Evolutionary conservation across 2,797 vertebrate species (phyloP).

Genomic region (Pteronotus mesoamericanus): DNA sequence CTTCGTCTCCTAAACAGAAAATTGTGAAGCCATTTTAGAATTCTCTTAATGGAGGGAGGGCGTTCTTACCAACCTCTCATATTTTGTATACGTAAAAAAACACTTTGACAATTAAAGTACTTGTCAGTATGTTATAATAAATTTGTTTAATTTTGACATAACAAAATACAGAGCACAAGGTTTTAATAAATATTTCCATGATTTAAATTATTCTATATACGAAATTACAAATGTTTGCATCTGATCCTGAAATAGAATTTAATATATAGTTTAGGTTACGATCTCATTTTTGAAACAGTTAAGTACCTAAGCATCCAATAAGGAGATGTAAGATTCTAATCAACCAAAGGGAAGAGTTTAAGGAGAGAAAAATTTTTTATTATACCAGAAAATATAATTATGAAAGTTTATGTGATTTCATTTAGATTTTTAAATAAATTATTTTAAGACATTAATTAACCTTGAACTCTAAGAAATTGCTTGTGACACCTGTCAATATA

Average conservation of each 20-base stretch:
- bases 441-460: conserved; percentile 60
- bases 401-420: not conserved
- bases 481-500: conserved; percentile 28
- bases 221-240: not conserved
- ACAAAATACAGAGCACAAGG: not conserved
- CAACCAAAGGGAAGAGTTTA: not conserved
- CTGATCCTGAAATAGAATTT: not conserved
- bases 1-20: not conserved
- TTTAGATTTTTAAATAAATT: conserved; percentile 38
- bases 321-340: not conserved
- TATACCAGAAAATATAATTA: not conserved
- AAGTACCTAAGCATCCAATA: not conserved
- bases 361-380: not conserved
- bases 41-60: not conserved
- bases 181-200: not conserved
- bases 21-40: not conserved
- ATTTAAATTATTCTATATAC: conserved; percentile 9
- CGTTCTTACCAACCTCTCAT: not conserved
- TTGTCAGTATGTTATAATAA: not conserved
- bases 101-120: not conserved
- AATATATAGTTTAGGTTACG: not conserved
- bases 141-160: not conserved
- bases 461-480: conserved; percentile 59
- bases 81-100: not conserved
- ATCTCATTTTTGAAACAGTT: not conserved